Evolutionary conservation across 2,888 invertebrate genomes (phyloP), one percentile per base, ranked within the genome.

Genomic region (Andrena haemorrhoa): DNA sequence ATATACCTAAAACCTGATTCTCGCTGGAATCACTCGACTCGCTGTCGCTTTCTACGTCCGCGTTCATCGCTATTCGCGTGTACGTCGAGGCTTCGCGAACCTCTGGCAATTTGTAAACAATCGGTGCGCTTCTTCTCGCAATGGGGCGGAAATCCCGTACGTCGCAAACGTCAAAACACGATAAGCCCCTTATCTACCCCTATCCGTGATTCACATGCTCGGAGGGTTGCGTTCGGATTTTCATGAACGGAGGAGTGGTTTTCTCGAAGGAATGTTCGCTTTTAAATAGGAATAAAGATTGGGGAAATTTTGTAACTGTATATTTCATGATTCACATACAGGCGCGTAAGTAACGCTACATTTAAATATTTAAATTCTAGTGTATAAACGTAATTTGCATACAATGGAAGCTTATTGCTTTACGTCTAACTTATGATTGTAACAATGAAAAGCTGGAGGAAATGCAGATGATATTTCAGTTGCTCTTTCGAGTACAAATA

Each of bases 11-110:
- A 23, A 72, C 16, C 10, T 63, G 60, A 35, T 47, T 41, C 5
- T 64, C 75, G 33, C 33, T 53, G 20, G 78, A 68, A 31, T 82
- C 82, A 47, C n/a, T 82, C 8, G 71, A 71, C 26, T 74, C 80
- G 10, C 35, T 65, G 23, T 84, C 84, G 49, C 80, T 76, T 31
- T 82, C 84, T 26, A 29, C 35, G 23, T 84, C 68, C 6, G 64
- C 63, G 26, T 82, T 71, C 86, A 86, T 86, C 56, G 53, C 61
- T n/a, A 66, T 56, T 61, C 56, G 61, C 41, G 8, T 35, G 16
- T 33, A 10, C 6, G 10, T 49, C 4, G 12, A 8, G 7, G 8
- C 7, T 31, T 66, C 2, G 51, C 0, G 41, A 12, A 33, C 47
- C 29, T 20, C 1, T 8, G 0, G 16, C 51, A 69, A 64, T 47